Evolutionary conservation across 1,140 invertebrate genomes (phyloP).

Genomic region (Neodiprion fabricii): DNA sequence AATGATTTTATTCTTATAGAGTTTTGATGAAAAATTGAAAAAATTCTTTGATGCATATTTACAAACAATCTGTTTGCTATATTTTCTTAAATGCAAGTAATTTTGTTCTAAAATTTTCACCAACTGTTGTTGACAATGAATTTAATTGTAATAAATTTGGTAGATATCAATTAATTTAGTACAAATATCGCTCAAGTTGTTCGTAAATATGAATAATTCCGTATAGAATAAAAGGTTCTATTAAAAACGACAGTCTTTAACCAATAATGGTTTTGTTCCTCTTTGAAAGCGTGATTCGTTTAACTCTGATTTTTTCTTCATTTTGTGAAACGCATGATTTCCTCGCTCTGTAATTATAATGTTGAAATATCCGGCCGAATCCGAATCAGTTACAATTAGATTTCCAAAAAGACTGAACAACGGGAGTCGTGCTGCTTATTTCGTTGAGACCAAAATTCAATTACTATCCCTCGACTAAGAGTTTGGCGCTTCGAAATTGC

Average conservation of each 20-base stretch:
- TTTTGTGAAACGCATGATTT: background rate
- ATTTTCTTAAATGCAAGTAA: too few relatives aligned
- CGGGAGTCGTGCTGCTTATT: background rate
- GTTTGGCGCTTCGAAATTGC: background rate
- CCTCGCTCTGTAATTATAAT: background rate
- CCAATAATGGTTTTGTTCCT: background rate
- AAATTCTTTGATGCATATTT: too few relatives aligned
- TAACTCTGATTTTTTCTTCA: background rate
- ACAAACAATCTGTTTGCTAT: too few relatives aligned
- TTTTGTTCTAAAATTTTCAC: too few relatives aligned
- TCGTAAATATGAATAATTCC: too few relatives aligned
- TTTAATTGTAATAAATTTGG: too few relatives aligned
- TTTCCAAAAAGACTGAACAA: background rate
- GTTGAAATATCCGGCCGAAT: background rate
- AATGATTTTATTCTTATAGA: too few relatives aligned
- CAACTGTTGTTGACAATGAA: too few relatives aligned
- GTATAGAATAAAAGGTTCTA: background rate
- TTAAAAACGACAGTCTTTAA: background rate
- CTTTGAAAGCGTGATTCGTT: too few relatives aligned
- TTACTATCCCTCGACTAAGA: background rate
- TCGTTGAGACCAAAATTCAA: background rate
- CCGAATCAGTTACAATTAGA: background rate
- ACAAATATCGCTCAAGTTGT: too few relatives aligned
- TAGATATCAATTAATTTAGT: too few relatives aligned
- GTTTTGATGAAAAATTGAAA: too few relatives aligned